Evolutionary conservation across 2,888 invertebrate genomes (phyloP), one percentile per base, ranked within the genome.

Genomic region (Harmothoe impar): DNA sequence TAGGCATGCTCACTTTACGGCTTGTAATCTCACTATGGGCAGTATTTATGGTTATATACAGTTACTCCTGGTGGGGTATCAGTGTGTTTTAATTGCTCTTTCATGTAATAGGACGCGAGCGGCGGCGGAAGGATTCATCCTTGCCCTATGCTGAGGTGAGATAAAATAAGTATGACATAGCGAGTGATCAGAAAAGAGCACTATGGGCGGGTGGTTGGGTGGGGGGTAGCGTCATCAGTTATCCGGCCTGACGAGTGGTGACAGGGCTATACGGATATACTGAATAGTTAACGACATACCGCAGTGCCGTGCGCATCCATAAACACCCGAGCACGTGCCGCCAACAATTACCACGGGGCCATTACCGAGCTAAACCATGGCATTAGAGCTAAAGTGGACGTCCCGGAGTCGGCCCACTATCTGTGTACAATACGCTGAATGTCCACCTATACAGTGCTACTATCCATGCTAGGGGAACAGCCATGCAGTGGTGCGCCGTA

Each of bases 31-130:
- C 72, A 25, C 25, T 25, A 72, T 43, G 43, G 72, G 25, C 72
- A 72, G 29, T 72, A 72, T 72, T 72, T 1, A 72, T 72, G 72
- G 72, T 72, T 72, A 72, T 72, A 72, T 72, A 72, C 72, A 72
- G 31, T 72, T 72, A 72, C 72, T 29, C 29, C 31, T 15, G 29
- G 25, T 72, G 31, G 72, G 72, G 29, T 29, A 72, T 72, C 29
- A 72, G 10, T 25, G 17, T 29, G 72, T 72, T 72, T 72, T 72
- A 72, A 72, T 72, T 72, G 72, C 72, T 72, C 25, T 72, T 72
- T 72, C 72, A 72, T 72, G n/a, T 72, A 72, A 72, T 72, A 25
- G 72, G 72, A 72, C 25, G 17, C 25, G 3, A 5, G 31, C 0
- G 3, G 72, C 25, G 31, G 31, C 29, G 72, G 72, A 29, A 29